Evolutionary conservation across 2,888 invertebrate species (phyloP), one percentile per base, ranked within the genome.

Genomic region (Pandemis heparana): DNA sequence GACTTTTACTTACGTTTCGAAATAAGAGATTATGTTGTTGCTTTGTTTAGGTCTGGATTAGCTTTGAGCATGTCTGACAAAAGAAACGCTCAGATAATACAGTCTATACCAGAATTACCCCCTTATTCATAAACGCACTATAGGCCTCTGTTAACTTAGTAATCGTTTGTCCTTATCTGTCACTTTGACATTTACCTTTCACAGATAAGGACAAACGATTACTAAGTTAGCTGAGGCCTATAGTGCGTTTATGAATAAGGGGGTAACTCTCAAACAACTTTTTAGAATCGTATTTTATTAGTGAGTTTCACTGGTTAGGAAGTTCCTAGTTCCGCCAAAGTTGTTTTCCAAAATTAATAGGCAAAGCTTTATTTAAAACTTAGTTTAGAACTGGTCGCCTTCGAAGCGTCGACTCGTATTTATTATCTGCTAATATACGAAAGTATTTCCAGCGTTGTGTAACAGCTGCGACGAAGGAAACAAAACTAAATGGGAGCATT

Each of bases 321-420:
- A n/a, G 32, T 14, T 8, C 5, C 14, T 16, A 46, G 46, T 63
- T 63, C 12, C 62, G 48, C 51, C 43, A 5, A 43, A 53, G 16
- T 48, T 60, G 46, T 67, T 67, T 32, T 38, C 43, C 72, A 71
- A 75, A 78, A 70, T 74, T 79, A 85, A 83, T 80, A 84, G 67
- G 62, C 74, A 70, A 68, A 70, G 63, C 63, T 68, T 64, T 68
- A 41, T 43, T 32, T 64, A 39, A 61, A 65, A 71, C 64, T 61
- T 39, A 70, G 71, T 71, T 43, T 59, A 51, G 46, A 70, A 63
- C 38, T 51, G 63, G 53, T 48, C 67, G 32, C 69, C 51, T 64
- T 74, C 69, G 74, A 70, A 74, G 53, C 43, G n/a, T 39, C 23
- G 51, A 41, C 70, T 63, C 68, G 70, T 74, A 74, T 74, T 74